phyloP scores from a whole-genome alignment of 1,140 invertebrate species.

The Zaprionus lachaisei region DNA sequence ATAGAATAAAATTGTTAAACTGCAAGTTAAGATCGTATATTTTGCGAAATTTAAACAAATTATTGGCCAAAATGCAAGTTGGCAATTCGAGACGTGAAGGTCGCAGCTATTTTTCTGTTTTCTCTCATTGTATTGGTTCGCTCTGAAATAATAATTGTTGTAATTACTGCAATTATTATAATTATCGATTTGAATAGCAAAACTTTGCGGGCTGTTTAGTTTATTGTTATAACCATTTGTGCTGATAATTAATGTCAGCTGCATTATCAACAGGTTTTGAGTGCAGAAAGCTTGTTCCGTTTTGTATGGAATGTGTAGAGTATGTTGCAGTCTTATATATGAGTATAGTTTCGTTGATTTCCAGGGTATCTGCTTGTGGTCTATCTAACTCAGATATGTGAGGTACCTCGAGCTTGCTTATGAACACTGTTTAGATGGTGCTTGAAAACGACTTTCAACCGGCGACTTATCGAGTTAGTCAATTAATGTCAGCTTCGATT shows the following conservation, averaged over 20 bases:
- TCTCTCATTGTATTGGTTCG: conserved; percentile 12
- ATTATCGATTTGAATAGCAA: conserved; percentile 56
- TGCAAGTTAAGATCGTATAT: conserved; percentile 29
- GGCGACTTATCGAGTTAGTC: conserved; percentile 57
- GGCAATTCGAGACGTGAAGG: conserved; percentile 55
- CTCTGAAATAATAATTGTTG: conserved; percentile 16
- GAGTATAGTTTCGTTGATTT: background rate
- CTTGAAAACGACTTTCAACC: conserved; percentile 42
- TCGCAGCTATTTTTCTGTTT: conserved; percentile 25
- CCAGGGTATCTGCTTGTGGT: background rate
- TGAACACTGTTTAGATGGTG: conserved; percentile 11
- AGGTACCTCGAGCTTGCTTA: conserved; percentile 19
- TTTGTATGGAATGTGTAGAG: background rate
- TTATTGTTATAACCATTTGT: conserved; percentile 30
- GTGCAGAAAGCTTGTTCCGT: background rate
- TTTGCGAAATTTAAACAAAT: conserved; percentile 12
- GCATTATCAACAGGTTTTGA: conserved; percentile 26
- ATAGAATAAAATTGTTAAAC: conserved; percentile 12
- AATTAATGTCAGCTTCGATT: conserved; percentile 77
- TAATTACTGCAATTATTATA: conserved; percentile 58
- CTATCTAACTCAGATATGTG: conserved; percentile 3
- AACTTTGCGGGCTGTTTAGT: conserved; percentile 34
- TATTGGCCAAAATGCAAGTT: conserved; percentile 47
- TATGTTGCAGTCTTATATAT: background rate
- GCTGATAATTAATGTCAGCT: conserved; percentile 36